A percentile compares a stretch with the other conserved stretches of the same genome.
These are phyloP conservation scores for Temnothorax nylanderi DNA, from an alignment of 1,140 invertebrate species.

Conservation along the genomic window DNA sequence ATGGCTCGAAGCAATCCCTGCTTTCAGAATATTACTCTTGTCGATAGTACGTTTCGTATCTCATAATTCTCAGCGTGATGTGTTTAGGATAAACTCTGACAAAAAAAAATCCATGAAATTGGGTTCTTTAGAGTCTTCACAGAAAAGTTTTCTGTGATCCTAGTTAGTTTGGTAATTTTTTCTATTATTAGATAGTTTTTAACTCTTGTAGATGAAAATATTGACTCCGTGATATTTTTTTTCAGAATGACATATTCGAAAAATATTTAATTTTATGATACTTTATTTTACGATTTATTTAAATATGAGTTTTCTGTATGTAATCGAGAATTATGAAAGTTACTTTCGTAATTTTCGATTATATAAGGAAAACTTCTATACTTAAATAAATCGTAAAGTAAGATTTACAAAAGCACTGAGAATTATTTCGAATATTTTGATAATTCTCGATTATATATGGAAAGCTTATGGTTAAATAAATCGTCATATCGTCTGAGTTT, in stretches of 20 bases:
- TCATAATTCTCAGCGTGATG: conserved; percentile 1
- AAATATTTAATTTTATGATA: background rate
- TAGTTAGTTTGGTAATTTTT: background rate
- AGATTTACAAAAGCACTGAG: background rate
- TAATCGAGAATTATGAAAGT: background rate
- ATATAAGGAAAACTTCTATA: no score
- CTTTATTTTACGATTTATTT: conserved; percentile 10
- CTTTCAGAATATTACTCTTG: conserved; percentile 46
- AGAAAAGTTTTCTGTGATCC: background rate
- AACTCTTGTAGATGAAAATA: background rate
- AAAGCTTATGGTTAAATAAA: background rate
- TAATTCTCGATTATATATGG: background rate
- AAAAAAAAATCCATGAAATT: background rate
- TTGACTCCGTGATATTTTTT: background rate
- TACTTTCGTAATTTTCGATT: background rate
- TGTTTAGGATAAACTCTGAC: background rate
- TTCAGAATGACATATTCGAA: background rate
- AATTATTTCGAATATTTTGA: background rate
- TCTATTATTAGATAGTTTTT: background rate
- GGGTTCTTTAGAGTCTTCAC: background rate
- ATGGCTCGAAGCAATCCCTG: conserved; percentile 20
- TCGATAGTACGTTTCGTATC: conserved; percentile 6
- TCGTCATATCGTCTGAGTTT: background rate
- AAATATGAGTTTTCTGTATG: background rate
- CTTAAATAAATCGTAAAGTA: background rate